Conservation (phyloP, 2,797 vertebrate species). For the Chelidonichthys spinosus region DNA sequence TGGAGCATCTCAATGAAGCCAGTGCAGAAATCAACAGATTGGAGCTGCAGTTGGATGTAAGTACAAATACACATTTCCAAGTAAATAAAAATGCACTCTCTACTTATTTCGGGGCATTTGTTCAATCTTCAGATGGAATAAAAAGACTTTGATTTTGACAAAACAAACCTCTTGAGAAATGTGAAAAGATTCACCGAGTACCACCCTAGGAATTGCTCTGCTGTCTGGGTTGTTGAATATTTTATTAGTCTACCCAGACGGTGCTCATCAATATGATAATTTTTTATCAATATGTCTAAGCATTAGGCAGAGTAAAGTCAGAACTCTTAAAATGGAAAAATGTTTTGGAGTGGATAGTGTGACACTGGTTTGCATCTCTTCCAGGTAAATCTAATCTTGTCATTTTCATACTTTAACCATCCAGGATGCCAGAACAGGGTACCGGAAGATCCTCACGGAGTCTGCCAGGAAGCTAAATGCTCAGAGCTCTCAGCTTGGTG, state of each 20-base stretch:
- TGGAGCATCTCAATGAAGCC: slow-evolving; percentile 95
- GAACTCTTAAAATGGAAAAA: slow-evolving; percentile 22
- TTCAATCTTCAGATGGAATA: neutral
- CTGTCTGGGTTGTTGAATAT: slow-evolving; percentile 37
- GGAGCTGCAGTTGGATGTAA: slow-evolving; percentile 92
- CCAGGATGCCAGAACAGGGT: slow-evolving; percentile 92
- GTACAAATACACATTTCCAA: slow-evolving; percentile 56
- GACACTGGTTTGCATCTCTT: slow-evolving; percentile 12
- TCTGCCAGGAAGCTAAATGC: slow-evolving; percentile 92
- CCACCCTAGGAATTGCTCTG: neutral
- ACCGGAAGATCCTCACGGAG: slow-evolving; percentile 93
- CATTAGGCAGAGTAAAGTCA: slow-evolving; percentile 8
- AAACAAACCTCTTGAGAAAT: slow-evolving; percentile 33
- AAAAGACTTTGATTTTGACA: slow-evolving; percentile 37
- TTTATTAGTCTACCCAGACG: slow-evolving; percentile 30
- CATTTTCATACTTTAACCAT: slow-evolving; percentile 40
- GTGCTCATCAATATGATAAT: slow-evolving; percentile 43
- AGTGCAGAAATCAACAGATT: slow-evolving; percentile 94
- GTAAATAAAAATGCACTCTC: neutral
- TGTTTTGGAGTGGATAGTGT: neutral
- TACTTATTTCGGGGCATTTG: neutral
- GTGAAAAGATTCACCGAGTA: slow-evolving; percentile 3
- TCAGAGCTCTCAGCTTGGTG: slow-evolving; percentile 91
- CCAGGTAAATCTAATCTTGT: slow-evolving; percentile 53
- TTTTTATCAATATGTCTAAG: slow-evolving; percentile 21